A percentile compares a stretch with the other conserved stretches of the same genome.
Evolutionary conservation across 2,888 invertebrate species (phyloP).

Genomic region (Ischnus inquisitorius): DNA sequence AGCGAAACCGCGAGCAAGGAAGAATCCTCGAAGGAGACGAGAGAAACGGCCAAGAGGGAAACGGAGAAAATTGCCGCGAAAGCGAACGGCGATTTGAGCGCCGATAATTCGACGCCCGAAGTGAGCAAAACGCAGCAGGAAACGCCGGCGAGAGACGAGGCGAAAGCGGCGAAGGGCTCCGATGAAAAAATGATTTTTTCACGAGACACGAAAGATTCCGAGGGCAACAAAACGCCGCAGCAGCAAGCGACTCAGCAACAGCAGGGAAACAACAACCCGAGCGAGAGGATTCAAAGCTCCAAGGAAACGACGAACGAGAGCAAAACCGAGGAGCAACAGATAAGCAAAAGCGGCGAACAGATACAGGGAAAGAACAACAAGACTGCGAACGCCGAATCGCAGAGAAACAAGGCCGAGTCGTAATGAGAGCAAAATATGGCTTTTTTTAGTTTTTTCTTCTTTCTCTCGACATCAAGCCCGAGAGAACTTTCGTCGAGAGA

Average conservation of each 20-base stretch:
- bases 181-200: conserved; percentile 33
- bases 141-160: conserved; percentile 49
- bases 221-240: conserved; percentile 24
- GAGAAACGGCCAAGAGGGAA: conserved; percentile 37
- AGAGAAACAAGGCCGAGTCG: conserved; percentile 80
- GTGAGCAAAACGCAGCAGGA: conserved; percentile 65
- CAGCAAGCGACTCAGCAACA: conserved; percentile 35
- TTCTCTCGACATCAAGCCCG: neutral
- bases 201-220: conserved; percentile 54
- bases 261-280: conserved; percentile 47
- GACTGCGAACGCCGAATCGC: conserved; percentile 76
- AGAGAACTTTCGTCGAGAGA: neutral
- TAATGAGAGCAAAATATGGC: conserved; percentile 72
- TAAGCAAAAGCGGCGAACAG: conserved; percentile 75
- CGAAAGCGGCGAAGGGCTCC: conserved; percentile 54
- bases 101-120: conserved; percentile 58
- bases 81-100: conserved; percentile 59
- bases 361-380: conserved; percentile 75
- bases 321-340: conserved; percentile 72
- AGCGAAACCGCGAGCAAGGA: conserved; percentile 39
- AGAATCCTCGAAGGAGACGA: conserved; percentile 31
- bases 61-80: conserved; percentile 52
- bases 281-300: conserved; percentile 54
- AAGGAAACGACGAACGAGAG: conserved; percentile 65
- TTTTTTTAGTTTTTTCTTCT: conserved; percentile 11